Evolutionary conservation across 2,113 vertebrate genomes (phyloP).

Genomic region (Uria lomvia): DNA sequence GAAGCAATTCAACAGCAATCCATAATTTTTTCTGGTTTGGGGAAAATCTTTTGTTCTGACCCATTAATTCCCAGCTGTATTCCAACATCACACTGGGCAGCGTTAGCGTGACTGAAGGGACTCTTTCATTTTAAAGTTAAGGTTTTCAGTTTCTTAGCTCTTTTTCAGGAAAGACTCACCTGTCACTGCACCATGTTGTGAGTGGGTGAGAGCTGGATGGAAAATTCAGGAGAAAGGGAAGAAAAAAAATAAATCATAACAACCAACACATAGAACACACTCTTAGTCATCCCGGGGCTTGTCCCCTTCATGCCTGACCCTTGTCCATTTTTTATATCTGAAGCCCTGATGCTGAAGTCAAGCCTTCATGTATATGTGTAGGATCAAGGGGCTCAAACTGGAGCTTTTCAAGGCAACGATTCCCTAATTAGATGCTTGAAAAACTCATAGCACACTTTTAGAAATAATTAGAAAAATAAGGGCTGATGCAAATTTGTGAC

Average conservation of each 20-base stretch:
- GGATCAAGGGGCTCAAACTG: not conserved
- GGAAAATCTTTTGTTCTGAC: not conserved
- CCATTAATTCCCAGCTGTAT: conserved; percentile 49
- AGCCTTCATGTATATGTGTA: not conserved
- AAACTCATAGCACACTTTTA: not conserved
- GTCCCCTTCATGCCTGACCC: not conserved
- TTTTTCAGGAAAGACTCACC: not conserved
- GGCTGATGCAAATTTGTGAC: not conserved
- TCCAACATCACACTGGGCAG: not conserved
- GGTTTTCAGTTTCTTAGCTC: not conserved
- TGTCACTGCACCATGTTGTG: not conserved
- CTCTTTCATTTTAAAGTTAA: not conserved
- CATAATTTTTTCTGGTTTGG: not conserved
- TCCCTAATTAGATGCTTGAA: not conserved
- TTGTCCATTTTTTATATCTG: not conserved
- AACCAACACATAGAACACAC: not conserved
- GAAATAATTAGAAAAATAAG: conserved; percentile 16
- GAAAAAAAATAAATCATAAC: not conserved
- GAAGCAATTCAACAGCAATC: conserved; percentile 42
- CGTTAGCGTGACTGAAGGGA: not conserved
- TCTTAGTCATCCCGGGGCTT: not conserved
- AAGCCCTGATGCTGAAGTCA: not conserved
- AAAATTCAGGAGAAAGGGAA: not conserved
- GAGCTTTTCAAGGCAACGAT: not conserved
- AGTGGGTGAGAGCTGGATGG: not conserved